Base-by-base conservation (phyloP, 2,113 vertebrate genomes). In the Campylorhamphus procurvoides region DNA sequence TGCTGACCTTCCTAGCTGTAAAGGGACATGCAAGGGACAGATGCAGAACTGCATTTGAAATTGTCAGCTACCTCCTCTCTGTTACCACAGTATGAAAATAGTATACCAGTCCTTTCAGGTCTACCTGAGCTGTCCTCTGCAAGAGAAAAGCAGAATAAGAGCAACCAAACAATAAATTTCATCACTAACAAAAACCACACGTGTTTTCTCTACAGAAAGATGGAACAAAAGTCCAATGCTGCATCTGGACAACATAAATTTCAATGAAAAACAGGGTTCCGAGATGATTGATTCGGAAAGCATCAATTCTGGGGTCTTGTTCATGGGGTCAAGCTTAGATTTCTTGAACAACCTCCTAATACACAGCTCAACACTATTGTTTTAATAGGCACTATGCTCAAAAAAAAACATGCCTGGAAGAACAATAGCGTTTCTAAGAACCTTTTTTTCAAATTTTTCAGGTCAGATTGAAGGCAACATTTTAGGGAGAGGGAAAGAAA, bases 391-490 rank as follows among this genome's bases (percentile, higher is more conserved):
- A 44, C 24, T 69, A 11, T 17, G 73, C 46, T 90, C 64, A 68
- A 87, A 84, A 87, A 84, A 27, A 50, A 91, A 14, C 11, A 55
- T 15, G 20, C 18, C 46, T 76, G 40, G 24, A 83, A 93, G 55
- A 94, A 74, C 35, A 91, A 18, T 37, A 89, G 24, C 11, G 59
- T 91, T 90, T 96, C 78, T 83, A 93, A 39, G 71, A 95, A 90
- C 1, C 5, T 35, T 29, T 35, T 18, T 33, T 44, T 53, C 49
- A 6, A 3, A n/a, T 20, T 66, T 76, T 82, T 85, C 11, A 35
- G 20, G 31, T 72, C 22, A 95, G 16, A 4, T 39, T 50, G 66
- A 92, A 66, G 52, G 58, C 9, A 96, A 19, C 6, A 25, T 84
- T 91, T 76, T 58, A 40, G 33, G 33, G 25, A 87, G 20, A 58